Evolutionary conservation across 2,797 vertebrate species (phyloP).

Genomic region (Rhynchonycteris naso): DNA sequence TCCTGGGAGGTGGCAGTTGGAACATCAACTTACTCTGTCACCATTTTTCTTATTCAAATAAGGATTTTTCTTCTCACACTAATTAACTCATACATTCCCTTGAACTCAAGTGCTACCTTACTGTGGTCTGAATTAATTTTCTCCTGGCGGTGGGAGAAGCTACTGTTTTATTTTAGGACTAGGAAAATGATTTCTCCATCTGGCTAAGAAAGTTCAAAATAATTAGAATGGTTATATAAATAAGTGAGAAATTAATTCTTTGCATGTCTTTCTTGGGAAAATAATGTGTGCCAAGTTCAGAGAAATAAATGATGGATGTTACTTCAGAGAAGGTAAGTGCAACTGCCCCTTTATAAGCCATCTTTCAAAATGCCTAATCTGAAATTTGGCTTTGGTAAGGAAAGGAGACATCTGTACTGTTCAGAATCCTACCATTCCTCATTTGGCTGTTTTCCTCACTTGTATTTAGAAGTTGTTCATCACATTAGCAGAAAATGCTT

Average conservation of each 20-base stretch:
- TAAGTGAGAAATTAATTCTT: constrained; percentile 73
- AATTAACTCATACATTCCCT: constrained; percentile 69
- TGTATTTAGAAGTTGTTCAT: not conserved
- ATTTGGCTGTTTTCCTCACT: not conserved
- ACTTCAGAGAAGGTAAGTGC: not conserved
- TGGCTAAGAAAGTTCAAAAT: constrained; percentile 72
- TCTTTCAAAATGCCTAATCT: not conserved
- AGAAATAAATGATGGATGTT: constrained; percentile 48
- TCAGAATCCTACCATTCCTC: not conserved
- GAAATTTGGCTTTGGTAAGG: not conserved
- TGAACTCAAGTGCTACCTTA: constrained; percentile 64
- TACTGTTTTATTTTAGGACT: constrained; percentile 68
- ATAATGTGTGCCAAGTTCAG: constrained; percentile 8
- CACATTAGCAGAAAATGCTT: not conserved
- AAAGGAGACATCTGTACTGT: not conserved
- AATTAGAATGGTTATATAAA: constrained; percentile 67
- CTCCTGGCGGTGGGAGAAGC: not conserved
- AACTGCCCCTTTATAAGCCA: not conserved
- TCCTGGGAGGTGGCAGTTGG: too few relatives aligned
- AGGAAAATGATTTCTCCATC: constrained; percentile 60
- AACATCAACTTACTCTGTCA: too few relatives aligned
- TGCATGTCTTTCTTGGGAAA: constrained; percentile 59
- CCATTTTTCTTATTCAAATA: too few relatives aligned
- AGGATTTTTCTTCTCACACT: constrained; percentile 58
- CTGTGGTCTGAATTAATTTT: constrained; percentile 76